Conservation (phyloP, 23 tunicate species). For the Oikopleura dioica region DNA sequence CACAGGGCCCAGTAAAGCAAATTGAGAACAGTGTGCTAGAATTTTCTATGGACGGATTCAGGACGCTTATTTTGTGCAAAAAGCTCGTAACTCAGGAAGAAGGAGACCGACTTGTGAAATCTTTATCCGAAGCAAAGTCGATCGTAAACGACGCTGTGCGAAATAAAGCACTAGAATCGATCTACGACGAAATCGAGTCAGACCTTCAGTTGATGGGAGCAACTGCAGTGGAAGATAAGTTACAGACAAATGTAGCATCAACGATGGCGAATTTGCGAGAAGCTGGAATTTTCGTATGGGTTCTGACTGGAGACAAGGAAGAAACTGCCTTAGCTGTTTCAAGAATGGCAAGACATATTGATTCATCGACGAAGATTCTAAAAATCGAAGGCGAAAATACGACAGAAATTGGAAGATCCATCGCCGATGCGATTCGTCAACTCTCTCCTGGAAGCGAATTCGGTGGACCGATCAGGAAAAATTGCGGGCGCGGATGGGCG, state of each 20-base stretch:
- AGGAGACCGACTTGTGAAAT: neutral
- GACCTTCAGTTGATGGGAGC: neutral
- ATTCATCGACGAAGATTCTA: neutral
- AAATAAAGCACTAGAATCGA: too few species aligned
- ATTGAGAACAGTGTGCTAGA: neutral
- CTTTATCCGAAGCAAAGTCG: neutral
- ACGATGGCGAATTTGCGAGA: neutral
- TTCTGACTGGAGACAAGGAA: neutral
- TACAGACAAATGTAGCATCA: neutral
- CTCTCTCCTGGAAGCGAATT: neutral
- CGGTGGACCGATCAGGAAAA: neutral
- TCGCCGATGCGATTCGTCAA: neutral
- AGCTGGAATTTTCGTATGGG: neutral
- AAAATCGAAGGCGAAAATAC: neutral
- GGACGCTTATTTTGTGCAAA: neutral
- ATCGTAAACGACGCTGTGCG: neutral
- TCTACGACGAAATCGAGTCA: neutral
- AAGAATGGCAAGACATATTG: neutral
- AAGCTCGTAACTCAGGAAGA: neutral
- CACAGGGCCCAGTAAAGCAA: neutral
- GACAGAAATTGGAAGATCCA: neutral
- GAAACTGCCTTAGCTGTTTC: neutral
- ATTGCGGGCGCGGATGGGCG: neutral
- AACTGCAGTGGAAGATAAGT: neutral
- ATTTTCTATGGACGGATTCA: neutral